These are phyloP conservation scores for Chaetophractus vellerosus DNA, from an alignment of 2,797 vertebrate species.

Conservation along the genomic window DNA sequence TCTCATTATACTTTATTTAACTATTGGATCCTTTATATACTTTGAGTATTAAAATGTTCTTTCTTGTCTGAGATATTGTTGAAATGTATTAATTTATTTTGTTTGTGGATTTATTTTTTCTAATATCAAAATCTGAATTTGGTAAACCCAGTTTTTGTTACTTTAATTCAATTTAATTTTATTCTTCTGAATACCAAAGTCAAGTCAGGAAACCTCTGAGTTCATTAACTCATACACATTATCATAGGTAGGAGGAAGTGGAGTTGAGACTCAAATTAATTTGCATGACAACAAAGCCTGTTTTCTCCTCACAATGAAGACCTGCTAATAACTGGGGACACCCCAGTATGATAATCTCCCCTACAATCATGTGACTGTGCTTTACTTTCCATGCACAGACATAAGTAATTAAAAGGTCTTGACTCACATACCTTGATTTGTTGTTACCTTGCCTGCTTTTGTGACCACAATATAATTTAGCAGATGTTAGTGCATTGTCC, in stretches of 20 bases:
- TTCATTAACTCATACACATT: background rate
- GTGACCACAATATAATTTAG: slow-evolving; percentile 6
- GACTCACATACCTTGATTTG: background rate
- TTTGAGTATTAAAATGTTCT: background rate
- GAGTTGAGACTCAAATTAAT: background rate
- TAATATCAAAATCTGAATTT: background rate
- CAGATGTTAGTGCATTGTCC: slow-evolving; percentile 2
- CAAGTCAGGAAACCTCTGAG: background rate
- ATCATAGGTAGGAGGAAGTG: background rate
- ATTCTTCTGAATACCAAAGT: background rate
- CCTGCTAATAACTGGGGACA: background rate
- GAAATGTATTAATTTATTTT: background rate
- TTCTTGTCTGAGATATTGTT: slow-evolving; percentile 4
- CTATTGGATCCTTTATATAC: background rate
- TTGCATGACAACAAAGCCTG: background rate
- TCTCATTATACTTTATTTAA: background rate
- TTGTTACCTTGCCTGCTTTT: slow-evolving; percentile 13
- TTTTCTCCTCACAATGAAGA: background rate
- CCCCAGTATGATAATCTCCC: background rate
- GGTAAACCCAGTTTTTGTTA: background rate
- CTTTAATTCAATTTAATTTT: background rate
- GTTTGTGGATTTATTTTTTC: background rate
- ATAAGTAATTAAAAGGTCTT: background rate
- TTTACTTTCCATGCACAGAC: slow-evolving; percentile 7
- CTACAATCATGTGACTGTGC: background rate